Base-by-base conservation (phyloP, 2,113 vertebrate species). In the Urocitellus parryii region DNA sequence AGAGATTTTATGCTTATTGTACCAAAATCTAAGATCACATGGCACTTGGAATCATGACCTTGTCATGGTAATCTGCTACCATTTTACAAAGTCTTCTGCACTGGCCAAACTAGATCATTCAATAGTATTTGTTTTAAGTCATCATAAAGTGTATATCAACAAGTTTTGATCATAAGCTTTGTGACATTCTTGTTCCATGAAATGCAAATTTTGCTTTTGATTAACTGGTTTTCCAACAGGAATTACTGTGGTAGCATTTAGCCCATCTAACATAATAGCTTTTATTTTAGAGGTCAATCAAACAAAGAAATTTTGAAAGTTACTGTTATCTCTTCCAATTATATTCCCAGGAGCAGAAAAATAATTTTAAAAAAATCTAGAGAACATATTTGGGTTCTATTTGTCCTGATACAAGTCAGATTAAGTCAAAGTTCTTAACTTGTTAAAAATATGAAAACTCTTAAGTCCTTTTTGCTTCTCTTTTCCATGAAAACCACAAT, bases 141-240 rank as follows among this genome's bases (percentile, higher is more conserved):
- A 39, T 5, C 73, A 25, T 29, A 76, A 20, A 76, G 25, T 20
- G 73, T 48, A 67, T 51, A 80, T 88, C 0, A 72, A 84, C 1
- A 72, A 79, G 27, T 91, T 91, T 68, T 80, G 39, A 61, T 58
- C 48, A 29, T 25, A 63, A 76, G 53, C 78, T 72, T 7, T 39
- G 32, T 92, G 77, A 76, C 39, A 48, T 79, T 7, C 2, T 16
- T 27, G 9, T 11, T 51, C 20, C 2, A 45, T 48, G 12, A 82
- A 74, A 94, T 68, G 13, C 56, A 20, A 63, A 8, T 84, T 77
- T 77, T 79, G n/a, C 42, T 63, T 95, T 92, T 87, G 25, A 65
- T n/a, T 88, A 58, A 63, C 24, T 87, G 39, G 24, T 61, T 87
- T 79, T 45, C n/a, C 5, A 42, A 77, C 3, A 73, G 22, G 8